phyloP scores from a whole-genome alignment of 2,113 vertebrate genomes.

The Arothron firmamentum region DNA sequence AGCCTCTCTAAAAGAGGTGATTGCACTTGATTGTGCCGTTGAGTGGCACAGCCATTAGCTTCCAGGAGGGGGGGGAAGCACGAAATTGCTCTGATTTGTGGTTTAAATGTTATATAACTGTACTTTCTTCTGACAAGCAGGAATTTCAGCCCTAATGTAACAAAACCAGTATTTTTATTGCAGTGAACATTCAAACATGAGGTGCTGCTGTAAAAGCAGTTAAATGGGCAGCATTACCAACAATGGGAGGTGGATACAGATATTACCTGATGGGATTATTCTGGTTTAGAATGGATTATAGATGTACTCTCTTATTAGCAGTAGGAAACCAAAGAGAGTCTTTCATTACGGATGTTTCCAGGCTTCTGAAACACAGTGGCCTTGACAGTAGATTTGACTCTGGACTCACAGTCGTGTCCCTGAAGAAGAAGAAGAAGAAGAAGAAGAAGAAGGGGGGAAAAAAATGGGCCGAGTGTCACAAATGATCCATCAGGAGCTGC shows the following conservation, averaged over 20 bases:
- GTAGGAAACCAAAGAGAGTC: background rate
- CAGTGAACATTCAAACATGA: background rate
- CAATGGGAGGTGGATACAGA: background rate
- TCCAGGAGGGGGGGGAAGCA: too few relatives aligned
- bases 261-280: background rate
- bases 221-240: background rate
- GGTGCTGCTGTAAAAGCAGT: background rate
- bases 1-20: too few relatives aligned
- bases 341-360: too few relatives aligned
- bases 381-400: conserved; percentile 1
- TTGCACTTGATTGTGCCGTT: too few relatives aligned
- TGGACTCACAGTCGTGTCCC: conserved; percentile 8
- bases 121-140: too few relatives aligned
- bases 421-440: background rate
- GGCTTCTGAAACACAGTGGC: background rate
- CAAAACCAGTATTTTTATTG: too few relatives aligned
- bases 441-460: background rate
- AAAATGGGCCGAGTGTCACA: conserved; percentile 10
- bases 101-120: too few relatives aligned
- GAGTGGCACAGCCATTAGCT: too few relatives aligned
- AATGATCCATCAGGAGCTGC: conserved; percentile 21
- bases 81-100: too few relatives aligned
- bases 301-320: background rate
- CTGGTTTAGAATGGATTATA: background rate
- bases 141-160: too few relatives aligned